These are phyloP conservation scores for Prorops nasuta DNA, from an alignment of 1,140 invertebrate genomes.

Conservation along the genomic window DNA sequence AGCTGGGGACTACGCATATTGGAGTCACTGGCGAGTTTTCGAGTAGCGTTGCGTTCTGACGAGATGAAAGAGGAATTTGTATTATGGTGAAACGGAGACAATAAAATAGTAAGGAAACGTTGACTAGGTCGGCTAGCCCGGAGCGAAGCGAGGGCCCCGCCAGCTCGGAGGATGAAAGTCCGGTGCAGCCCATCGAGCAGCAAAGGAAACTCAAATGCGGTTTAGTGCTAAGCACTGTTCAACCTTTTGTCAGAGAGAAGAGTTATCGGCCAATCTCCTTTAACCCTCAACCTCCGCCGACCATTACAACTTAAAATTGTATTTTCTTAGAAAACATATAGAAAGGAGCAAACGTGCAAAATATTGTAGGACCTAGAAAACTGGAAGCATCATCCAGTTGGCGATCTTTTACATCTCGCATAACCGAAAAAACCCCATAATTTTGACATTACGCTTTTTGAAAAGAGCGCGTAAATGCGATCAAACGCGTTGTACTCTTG, in stretches of 20 bases:
- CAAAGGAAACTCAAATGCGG: constrained; percentile 27
- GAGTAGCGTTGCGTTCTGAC: constrained; percentile 13
- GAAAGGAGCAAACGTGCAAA: no score
- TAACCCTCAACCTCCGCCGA: constrained; percentile 40
- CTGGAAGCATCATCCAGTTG: no score
- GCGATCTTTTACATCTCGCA: no score
- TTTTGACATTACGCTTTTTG: no score
- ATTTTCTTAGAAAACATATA: constrained; percentile 1
- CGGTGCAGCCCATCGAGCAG: constrained; percentile 32
- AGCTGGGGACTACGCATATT: no score
- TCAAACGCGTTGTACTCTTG: no score
- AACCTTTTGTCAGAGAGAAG: constrained; percentile 48
- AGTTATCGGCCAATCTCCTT: constrained; percentile 51
- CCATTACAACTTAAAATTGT: constrained; percentile 35
- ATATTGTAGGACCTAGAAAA: no score
- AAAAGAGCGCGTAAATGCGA: no score
- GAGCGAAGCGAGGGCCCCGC: constrained; percentile 33
- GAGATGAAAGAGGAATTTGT: no score
- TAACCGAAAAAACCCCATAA: no score
- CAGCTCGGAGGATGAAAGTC: constrained; percentile 35
- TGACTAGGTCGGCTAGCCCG: constrained; percentile 40
- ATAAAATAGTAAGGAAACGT: constrained; percentile 25
- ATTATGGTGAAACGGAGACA: no score
- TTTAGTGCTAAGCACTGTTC: constrained; percentile 36
- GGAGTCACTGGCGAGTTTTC: constrained; percentile 6